A percentile compares a stretch with the other conserved stretches of the same genome.
Conservation (phyloP, 2,888 invertebrate species). For the Spialia ferax region DNA sequence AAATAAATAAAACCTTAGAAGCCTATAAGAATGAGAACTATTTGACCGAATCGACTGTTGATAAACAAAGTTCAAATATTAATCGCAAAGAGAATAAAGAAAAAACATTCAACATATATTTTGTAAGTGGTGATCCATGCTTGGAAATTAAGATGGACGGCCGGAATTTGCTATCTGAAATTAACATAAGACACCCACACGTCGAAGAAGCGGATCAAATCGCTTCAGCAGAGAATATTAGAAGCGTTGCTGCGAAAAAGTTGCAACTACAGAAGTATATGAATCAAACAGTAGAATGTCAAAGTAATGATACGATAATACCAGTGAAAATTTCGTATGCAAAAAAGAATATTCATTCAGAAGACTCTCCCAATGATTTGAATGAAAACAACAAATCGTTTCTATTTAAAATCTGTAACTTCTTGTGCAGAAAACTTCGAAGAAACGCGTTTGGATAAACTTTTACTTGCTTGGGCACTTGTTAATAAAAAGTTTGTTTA, state of each 20-base stretch:
- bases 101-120: constrained; percentile 63
- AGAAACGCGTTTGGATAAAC: constrained; percentile 53
- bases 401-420: constrained; percentile 70
- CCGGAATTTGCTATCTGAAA: constrained; percentile 67
- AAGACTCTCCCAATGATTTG: constrained; percentile 58
- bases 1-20: constrained; percentile 52
- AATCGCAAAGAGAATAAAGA: constrained; percentile 50
- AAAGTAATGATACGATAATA: constrained; percentile 63
- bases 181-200: constrained; percentile 60
- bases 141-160: constrained; percentile 66
- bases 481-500: not conserved
- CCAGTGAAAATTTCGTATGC: constrained; percentile 71
- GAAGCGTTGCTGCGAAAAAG: constrained; percentile 63
- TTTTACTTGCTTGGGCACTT: not conserved
- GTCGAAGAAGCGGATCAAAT: constrained; percentile 49
- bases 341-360: constrained; percentile 69
- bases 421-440: constrained; percentile 70
- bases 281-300: constrained; percentile 47
- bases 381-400: constrained; percentile 62
- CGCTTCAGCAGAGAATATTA: constrained; percentile 70
- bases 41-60: constrained; percentile 60
- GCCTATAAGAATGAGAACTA: constrained; percentile 68
- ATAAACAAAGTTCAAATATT: constrained; percentile 51
- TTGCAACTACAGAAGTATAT: constrained; percentile 59
- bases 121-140: constrained; percentile 56